A percentile compares a stretch with the other conserved stretches of the same genome.
These are phyloP conservation scores for Ricordea florida DNA, from an alignment of 92 coral and sea anemone genomes.

Conservation along the genomic window DNA sequence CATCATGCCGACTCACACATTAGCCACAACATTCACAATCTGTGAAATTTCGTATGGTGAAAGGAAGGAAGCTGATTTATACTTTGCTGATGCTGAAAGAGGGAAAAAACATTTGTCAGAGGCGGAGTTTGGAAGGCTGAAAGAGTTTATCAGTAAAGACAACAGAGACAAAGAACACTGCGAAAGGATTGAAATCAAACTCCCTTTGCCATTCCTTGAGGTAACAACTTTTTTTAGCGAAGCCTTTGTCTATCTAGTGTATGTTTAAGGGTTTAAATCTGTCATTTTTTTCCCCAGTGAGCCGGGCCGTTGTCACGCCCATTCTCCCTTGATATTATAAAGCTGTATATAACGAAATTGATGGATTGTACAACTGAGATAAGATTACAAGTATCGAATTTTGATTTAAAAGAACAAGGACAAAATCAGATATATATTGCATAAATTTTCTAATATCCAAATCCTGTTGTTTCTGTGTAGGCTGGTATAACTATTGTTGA, in stretches of 20 bases:
- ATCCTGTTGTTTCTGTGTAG: no score
- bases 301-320: no score
- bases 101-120: not conserved
- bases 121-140: not conserved
- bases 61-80: not conserved
- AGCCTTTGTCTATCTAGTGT: no score
- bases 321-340: no score
- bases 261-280: no score
- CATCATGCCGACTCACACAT: not conserved
- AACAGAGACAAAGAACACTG: not conserved
- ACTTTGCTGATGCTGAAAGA: not conserved
- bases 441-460: no score
- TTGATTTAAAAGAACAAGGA: no score
- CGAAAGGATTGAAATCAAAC: constrained; percentile 3
- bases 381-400: no score
- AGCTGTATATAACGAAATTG: no score
- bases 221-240: not conserved
- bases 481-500: not conserved
- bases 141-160: not conserved
- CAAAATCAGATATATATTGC: no score
- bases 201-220: not conserved
- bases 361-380: no score
- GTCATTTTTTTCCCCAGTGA: no score
- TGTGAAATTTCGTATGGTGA: constrained; percentile 13
- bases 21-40: not conserved